These are phyloP conservation scores for Centruroides sculpturatus DNA, from an alignment of 1,140 invertebrate species.

Conservation along the genomic window DNA sequence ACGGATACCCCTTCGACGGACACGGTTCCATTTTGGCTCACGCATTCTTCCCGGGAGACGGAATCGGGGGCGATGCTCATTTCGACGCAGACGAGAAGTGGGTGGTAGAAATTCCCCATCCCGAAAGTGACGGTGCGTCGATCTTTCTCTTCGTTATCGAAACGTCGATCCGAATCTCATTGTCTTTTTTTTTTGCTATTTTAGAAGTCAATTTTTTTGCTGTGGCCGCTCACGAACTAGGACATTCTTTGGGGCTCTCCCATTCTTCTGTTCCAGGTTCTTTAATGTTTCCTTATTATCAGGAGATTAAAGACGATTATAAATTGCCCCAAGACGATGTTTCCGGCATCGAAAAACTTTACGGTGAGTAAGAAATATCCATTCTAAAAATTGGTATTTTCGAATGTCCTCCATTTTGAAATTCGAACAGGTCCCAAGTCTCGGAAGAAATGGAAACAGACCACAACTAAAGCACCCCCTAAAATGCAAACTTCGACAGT, in stretches of 20 bases:
- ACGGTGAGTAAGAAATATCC: constrained; percentile 25
- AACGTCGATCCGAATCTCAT: neutral
- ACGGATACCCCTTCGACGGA: constrained; percentile 39
- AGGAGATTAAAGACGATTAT: constrained; percentile 23
- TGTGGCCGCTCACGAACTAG: constrained; percentile 33
- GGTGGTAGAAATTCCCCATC: constrained; percentile 19
- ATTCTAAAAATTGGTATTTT: too few relatives aligned
- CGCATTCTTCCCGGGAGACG: constrained; percentile 29
- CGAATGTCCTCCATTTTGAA: too few relatives aligned
- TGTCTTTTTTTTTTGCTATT: neutral
- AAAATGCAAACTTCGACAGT: too few relatives aligned
- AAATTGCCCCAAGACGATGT: constrained; percentile 34
- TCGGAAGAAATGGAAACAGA: too few relatives aligned
- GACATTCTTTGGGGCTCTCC: constrained; percentile 31
- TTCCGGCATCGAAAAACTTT: constrained; percentile 33
- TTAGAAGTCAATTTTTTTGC: constrained; percentile 36
- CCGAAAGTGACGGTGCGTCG: constrained; percentile 7
- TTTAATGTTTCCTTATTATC: constrained; percentile 35
- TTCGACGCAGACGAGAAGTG: constrained; percentile 39
- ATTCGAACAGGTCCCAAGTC: too few relatives aligned
- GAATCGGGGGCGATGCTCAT: constrained; percentile 35
- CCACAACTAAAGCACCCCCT: too few relatives aligned
- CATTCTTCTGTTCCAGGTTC: constrained; percentile 28
- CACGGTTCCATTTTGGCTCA: constrained; percentile 49
- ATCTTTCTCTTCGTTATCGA: neutral